Percentiles rank a stretch among this genome's conserved stretches.
These are phyloP conservation scores for Burhinus bistriatus DNA, from an alignment of 2,113 vertebrate species.

Conservation along the genomic window DNA sequence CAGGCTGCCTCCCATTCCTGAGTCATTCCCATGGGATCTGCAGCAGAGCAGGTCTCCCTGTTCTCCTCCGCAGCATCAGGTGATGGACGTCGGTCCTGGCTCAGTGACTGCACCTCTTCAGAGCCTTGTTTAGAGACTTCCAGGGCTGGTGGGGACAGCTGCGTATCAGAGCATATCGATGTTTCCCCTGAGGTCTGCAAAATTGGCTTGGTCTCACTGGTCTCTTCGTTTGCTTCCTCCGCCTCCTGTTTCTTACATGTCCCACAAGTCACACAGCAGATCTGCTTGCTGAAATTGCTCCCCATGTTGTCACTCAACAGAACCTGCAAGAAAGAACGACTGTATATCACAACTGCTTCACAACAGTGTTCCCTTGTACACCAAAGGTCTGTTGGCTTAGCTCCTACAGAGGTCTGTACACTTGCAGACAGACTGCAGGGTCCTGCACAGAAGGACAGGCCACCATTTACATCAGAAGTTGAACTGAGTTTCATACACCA, in stretches of 20 bases:
- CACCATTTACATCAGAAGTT: not conserved
- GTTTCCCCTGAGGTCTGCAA: not conserved
- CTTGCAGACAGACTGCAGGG: too few relatives aligned
- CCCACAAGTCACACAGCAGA: not conserved
- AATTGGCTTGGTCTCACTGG: not conserved
- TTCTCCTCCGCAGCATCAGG: not conserved
- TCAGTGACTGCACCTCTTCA: not conserved
- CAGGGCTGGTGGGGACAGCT: not conserved
- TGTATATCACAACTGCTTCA: accelerated
- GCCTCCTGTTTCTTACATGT: not conserved
- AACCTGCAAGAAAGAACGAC: not conserved
- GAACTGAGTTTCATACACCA: accelerated
- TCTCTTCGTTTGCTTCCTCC: not conserved
- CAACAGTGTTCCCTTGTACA: accelerated
- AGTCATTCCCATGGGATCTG: accelerated
- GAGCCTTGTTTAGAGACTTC: not conserved
- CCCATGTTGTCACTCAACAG: not conserved
- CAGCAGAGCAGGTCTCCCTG: not conserved
- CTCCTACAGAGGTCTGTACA: accelerated
- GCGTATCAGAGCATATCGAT: accelerated
- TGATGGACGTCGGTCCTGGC: accelerated
- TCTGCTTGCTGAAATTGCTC: not conserved
- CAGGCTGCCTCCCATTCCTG: not conserved
- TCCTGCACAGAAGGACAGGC: not conserved
- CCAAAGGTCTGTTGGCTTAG: not conserved